Base-by-base conservation (phyloP, 1,140 invertebrate genomes). In the Heliconius eleuchia region DNA sequence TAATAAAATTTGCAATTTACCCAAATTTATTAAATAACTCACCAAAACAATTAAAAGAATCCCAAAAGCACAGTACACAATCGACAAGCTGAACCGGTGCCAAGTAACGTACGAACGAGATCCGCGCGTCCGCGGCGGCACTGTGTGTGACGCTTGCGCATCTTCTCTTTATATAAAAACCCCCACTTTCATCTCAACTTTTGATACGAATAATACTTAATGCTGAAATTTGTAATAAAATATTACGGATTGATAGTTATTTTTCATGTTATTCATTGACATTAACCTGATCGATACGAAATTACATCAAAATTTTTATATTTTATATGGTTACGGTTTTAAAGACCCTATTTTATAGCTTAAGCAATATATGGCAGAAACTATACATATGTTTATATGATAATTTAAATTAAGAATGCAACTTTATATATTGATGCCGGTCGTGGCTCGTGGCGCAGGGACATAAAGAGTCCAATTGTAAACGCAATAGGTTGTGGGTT, bases 111-210 rank as follows among this genome's bases (percentile, higher is more conserved):
- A 6, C 8, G 19, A 27, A n/a, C n/a, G 57, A 66, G 57, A 27
- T 16, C 75, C 70, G 76, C 81, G 84, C 78, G 76, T 81, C 79
- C 85, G 84, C 80, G 83, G 66, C 78, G 73, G 81, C 77, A 85
- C 86, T 86, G 85, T 79, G 81, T 42, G 70, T 27, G 52, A 46
- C 71, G 71, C 50, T 5, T 23, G 81, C 85, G 83, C 87, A 83
- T 84, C 87, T 85, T 83, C 82, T 39, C 86, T 90, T 85, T 90
- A 90, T 90, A 90, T 84, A 83, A 80, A 57, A 76, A 34, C 82
- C 88, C 88, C 87, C 85, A 84, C 85, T 83, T 74, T 71, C 77
- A 82, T 79, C 84, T 80, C 66, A 74, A 34, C 55, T 77, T 74
- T 52, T 79, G 80, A 79, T 82, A 82, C 71, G 77, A 76, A 79